Evolutionary conservation across 2,888 invertebrate species (phyloP).

Genomic region (Trichopria drosophilae): DNA sequence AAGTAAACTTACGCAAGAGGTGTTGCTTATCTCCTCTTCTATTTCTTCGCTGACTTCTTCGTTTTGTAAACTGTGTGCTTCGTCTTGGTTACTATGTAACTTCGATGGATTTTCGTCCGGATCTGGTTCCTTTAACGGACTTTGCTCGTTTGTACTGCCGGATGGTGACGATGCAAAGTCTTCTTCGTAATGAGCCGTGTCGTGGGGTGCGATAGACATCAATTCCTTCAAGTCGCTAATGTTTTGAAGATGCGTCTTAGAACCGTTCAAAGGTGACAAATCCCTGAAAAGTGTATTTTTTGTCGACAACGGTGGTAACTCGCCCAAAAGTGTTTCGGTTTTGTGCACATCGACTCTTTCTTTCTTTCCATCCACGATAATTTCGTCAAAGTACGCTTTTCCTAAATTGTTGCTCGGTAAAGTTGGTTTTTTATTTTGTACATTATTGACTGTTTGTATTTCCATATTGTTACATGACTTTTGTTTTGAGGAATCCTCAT

Average conservation of each 20-base stretch:
- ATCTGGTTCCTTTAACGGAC: constrained; percentile 49
- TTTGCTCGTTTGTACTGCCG: constrained; percentile 53
- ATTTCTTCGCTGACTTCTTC: constrained; percentile 55
- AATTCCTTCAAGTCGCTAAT: constrained; percentile 54
- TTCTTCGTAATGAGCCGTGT: constrained; percentile 51
- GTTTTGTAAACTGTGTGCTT: constrained; percentile 45
- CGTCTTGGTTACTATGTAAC: constrained; percentile 40
- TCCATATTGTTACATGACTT: constrained; percentile 46
- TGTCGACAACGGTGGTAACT: constrained; percentile 49
- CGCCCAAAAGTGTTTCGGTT: constrained; percentile 45
- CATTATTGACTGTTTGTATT: constrained; percentile 49
- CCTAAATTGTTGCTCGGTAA: constrained; percentile 47
- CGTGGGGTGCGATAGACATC: constrained; percentile 50
- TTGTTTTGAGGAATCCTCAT: constrained; percentile 46
- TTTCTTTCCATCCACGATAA: constrained; percentile 52
- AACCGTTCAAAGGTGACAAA: constrained; percentile 54
- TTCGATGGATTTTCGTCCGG: constrained; percentile 41
- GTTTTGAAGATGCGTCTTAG: constrained; percentile 53
- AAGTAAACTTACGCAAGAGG: constrained; percentile 51
- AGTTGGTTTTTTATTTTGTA: constrained; percentile 47
- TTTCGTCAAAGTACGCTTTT: constrained; percentile 54
- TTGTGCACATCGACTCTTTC: constrained; percentile 47
- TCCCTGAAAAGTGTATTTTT: constrained; percentile 52
- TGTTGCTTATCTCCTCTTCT: constrained; percentile 52
- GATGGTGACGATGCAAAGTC: constrained; percentile 53